Base-by-base conservation (phyloP, 1,140 invertebrate species). In the Sycophila sp. region DNA sequence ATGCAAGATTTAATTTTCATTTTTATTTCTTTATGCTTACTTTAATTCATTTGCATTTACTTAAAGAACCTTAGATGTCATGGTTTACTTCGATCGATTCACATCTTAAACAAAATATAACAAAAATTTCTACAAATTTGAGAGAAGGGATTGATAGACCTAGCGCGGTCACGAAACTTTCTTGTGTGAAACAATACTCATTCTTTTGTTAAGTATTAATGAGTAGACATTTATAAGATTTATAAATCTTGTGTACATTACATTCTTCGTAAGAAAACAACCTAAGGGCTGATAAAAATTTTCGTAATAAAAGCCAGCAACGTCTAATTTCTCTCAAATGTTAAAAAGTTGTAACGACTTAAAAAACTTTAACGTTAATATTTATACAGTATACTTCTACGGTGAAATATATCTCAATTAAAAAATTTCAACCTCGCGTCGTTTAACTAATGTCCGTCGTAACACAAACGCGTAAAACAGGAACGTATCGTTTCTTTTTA, bases 331-430 rank as follows among this genome's bases (percentile, higher is more conserved):
- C 45, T 62, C 17, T 69, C 17, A 63, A 59, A 68, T 28, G 32
- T 17, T 56, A 38, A 68, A 51, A 67, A 47, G 30, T 60, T 58
- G 24, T 56, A 36, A 56, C 60, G 30, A 70, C 68, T 63, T 68
- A 60, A 64, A 69, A 69, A 70, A 69, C 51, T 28, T 64, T 70
- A 63, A 64, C 59, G 13, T 63, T 70, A 70, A 70, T 64, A 49
- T 70, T 70, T 70, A 64, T 70, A 70, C 60, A 70, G 36, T 55
- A 63, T 69, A 56, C n/a, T n/a, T n/a, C n/a, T n/a, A 64, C 28
- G 38, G 32, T 51, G 38, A 70, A 64, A 51, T 58, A 70, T 63
- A 64, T 70, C 10, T 70, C 51, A 70, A 64, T 70, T 64, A 70
- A 70, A 70, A n/a, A 70, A 36, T 56, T 56, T 45, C 19, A 70